Percentiles rank a stretch among this genome's conserved stretches.
Conservation (phyloP, 2,888 invertebrate species). For the Pecten maximus region DNA sequence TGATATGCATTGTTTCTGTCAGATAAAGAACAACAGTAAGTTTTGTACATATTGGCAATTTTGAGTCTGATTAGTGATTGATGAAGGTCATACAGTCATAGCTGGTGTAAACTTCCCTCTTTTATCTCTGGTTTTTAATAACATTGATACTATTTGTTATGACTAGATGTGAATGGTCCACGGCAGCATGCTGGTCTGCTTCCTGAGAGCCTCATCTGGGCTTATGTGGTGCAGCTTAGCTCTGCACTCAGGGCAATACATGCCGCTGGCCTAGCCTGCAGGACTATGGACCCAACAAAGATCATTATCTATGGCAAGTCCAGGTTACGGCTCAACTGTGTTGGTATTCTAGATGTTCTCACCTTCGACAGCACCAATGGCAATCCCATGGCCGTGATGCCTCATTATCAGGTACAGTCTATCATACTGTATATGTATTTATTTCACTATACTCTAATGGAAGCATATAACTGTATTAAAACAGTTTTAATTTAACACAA, state of each 20-base stretch:
- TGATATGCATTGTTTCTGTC: no score
- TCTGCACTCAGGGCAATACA: slow-evolving; percentile 96
- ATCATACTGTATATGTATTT: no score
- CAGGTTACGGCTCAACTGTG: slow-evolving; percentile 91
- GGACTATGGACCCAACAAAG: slow-evolving; percentile 95
- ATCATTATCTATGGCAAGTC: slow-evolving; percentile 85
- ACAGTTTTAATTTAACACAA: no score
- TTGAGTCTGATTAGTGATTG: no score
- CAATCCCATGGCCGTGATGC: slow-evolving; percentile 86
- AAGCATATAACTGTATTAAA: no score
- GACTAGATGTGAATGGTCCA: slow-evolving; percentile 63
- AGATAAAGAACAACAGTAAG: no score
- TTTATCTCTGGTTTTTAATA: no score
- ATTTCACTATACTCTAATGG: no score
- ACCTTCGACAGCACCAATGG: slow-evolving; percentile 87
- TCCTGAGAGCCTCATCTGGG: slow-evolving; percentile 96
- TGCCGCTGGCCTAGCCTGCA: slow-evolving; percentile 89
- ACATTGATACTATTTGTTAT: slow-evolving; percentile 8
- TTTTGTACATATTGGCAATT: no score
- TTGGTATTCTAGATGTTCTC: slow-evolving; percentile 91
- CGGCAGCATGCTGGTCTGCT: slow-evolving; percentile 88
- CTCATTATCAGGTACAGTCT: slow-evolving; percentile 87
- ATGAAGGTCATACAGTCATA: no score
- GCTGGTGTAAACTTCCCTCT: no score
- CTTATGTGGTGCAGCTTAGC: slow-evolving; percentile 96